A percentile compares a stretch with the other conserved stretches of the same genome.
phyloP scores from a whole-genome alignment of 35 echinoderm and acorn worm genomes.

The Chiridota heheva region DNA sequence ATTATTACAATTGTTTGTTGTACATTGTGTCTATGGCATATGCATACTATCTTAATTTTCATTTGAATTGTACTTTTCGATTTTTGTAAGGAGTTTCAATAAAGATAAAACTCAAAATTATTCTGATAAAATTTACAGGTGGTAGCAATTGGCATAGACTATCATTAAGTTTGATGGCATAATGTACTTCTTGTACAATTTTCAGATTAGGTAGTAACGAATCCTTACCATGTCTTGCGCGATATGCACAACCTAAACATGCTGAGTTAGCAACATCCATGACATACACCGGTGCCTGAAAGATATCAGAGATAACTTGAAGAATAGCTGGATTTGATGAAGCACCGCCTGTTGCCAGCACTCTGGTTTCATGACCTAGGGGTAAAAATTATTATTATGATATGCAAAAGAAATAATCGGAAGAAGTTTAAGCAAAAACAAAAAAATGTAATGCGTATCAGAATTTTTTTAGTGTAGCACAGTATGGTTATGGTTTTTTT shows the following conservation, averaged over 20 bases:
- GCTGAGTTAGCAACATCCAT: slow-evolving; percentile 84
- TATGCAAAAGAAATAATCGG: neutral
- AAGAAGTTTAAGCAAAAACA: neutral
- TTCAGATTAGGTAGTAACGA: neutral
- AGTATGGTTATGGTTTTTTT: no score
- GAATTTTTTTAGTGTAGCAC: no score
- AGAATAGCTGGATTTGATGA: slow-evolving; percentile 85
- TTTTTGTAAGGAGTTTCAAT: neutral
- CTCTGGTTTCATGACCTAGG: slow-evolving; percentile 62
- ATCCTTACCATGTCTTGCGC: slow-evolving; percentile 95
- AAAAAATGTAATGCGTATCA: no score
- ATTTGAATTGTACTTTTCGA: neutral
- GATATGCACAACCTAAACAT: slow-evolving; percentile 90
- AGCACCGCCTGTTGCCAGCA: slow-evolving; percentile 89
- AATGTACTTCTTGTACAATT: neutral
- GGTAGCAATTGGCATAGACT: neutral
- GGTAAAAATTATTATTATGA: no score
- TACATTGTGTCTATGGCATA: neutral
- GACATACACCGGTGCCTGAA: slow-evolving; percentile 82
- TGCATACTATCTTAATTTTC: neutral
- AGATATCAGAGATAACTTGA: slow-evolving; percentile 91
- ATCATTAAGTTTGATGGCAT: neutral
- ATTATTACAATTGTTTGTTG: no score
- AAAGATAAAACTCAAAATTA: neutral
- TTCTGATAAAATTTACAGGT: neutral